Conservation (phyloP, 2,888 invertebrate species). For the Drosophila paramelanica region DNA sequence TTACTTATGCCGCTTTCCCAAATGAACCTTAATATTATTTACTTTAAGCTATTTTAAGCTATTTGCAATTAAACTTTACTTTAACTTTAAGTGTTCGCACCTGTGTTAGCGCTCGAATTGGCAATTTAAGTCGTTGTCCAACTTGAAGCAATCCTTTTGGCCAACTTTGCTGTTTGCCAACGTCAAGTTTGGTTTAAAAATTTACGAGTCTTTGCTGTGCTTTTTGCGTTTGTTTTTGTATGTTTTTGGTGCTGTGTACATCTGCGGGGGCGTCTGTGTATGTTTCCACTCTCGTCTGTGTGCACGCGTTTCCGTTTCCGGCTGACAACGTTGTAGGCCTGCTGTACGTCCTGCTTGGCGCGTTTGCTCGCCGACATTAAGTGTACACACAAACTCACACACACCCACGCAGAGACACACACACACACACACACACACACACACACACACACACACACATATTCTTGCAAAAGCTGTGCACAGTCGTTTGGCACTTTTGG, state of each 20-base stretch:
- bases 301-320: constrained; percentile 53
- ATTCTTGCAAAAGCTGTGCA: constrained; percentile 4
- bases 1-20: neutral
- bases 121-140: neutral
- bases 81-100: constrained; percentile 4
- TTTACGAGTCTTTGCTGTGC: constrained; percentile 31
- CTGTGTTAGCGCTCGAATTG: neutral
- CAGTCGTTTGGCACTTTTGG: constrained; percentile 14
- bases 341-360: constrained; percentile 20
- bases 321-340: constrained; percentile 29
- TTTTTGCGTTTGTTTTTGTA: neutral
- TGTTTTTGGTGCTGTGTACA: neutral
- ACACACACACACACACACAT: neutral
- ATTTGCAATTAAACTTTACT: constrained; percentile 1
- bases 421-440: neutral
- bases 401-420: neutral
- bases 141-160: constrained; percentile 1
- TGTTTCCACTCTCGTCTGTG: constrained; percentile 8
- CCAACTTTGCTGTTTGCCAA: constrained; percentile 24
- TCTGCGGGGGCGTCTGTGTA: constrained; percentile 1
- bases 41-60: neutral
- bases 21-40: neutral
- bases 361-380: constrained; percentile 15
- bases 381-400: constrained; percentile 12
- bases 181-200: constrained; percentile 40